Conservation (phyloP, 2,888 invertebrate species). For the Clostera curtula region DNA sequence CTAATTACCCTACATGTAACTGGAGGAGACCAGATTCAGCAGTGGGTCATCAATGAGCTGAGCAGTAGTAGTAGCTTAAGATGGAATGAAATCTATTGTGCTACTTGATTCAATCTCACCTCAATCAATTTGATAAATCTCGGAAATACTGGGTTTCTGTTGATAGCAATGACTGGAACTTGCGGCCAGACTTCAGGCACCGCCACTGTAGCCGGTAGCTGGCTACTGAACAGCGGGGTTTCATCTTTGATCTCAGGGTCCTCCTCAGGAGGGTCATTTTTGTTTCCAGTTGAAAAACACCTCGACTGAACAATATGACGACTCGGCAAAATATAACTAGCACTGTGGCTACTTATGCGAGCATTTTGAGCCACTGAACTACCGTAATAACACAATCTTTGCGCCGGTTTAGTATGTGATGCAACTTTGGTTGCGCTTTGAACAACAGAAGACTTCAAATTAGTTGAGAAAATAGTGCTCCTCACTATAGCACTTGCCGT, state of each 20-base stretch:
- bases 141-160: conserved; percentile 97
- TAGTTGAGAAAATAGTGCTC: conserved; percentile 46
- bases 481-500: conserved; percentile 50
- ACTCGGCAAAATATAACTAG: conserved; percentile 18
- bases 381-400: conserved; percentile 24
- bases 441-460: conserved; percentile 41
- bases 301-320: conserved; percentile 28
- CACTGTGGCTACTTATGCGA: conserved; percentile 35
- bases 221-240: conserved; percentile 64
- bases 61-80: too few relatives aligned
- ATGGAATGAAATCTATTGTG: too few relatives aligned
- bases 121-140: conserved; percentile 98
- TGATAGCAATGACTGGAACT: conserved; percentile 95
- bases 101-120: conserved; percentile 68
- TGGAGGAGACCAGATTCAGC: too few relatives aligned
- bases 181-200: conserved; percentile 98
- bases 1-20: too few relatives aligned
- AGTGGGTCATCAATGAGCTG: too few relatives aligned
- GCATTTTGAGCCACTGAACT: conserved; percentile 20
- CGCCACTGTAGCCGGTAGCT: conserved; percentile 89
- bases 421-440: conserved; percentile 61
- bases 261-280: conserved; percentile 54
- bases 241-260: conserved; percentile 53
- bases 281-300: conserved; percentile 48
- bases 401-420: conserved; percentile 53